These are phyloP conservation scores for Hermetia illucens DNA, from an alignment of 1,140 invertebrate genomes.

Conservation along the genomic window DNA sequence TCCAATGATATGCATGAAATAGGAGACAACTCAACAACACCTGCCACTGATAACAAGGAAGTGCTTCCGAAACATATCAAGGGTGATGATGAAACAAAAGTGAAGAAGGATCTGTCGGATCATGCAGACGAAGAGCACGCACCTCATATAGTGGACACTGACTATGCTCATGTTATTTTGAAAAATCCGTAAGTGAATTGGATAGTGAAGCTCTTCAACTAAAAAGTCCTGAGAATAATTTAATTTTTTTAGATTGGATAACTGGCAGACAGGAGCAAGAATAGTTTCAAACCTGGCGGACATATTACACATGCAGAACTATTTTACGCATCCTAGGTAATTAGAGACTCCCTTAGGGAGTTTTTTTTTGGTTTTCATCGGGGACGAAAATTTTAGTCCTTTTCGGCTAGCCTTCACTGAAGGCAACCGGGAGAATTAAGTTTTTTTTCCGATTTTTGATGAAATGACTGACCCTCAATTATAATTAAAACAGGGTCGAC, in stretches of 20 bases:
- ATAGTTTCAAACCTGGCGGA: slow-evolving; percentile 29
- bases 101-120: slow-evolving; percentile 24
- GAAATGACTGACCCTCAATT: slow-evolving; percentile 4
- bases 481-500: slow-evolving; percentile 42
- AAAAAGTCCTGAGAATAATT: neutral
- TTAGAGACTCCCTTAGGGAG: no score
- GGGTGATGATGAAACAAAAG: slow-evolving; percentile 19
- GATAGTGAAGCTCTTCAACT: slow-evolving; percentile 1
- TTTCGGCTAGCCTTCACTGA: neutral
- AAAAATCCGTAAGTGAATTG: slow-evolving; percentile 28
- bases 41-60: slow-evolving; percentile 17
- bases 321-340: slow-evolving; percentile 30
- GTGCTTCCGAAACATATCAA: slow-evolving; percentile 26
- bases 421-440: neutral
- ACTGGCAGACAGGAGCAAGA: slow-evolving; percentile 28
- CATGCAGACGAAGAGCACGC: slow-evolving; percentile 30
- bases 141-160: slow-evolving; percentile 29
- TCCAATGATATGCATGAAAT: slow-evolving; percentile 3
- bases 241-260: slow-evolving; percentile 18
- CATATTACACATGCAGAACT: slow-evolving; percentile 30
- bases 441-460: neutral
- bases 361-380: neutral
- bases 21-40: no score
- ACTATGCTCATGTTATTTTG: slow-evolving; percentile 30
- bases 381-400: neutral